Conservation (phyloP, 2,888 invertebrate species). For the Azorinus chamasolen region DNA sequence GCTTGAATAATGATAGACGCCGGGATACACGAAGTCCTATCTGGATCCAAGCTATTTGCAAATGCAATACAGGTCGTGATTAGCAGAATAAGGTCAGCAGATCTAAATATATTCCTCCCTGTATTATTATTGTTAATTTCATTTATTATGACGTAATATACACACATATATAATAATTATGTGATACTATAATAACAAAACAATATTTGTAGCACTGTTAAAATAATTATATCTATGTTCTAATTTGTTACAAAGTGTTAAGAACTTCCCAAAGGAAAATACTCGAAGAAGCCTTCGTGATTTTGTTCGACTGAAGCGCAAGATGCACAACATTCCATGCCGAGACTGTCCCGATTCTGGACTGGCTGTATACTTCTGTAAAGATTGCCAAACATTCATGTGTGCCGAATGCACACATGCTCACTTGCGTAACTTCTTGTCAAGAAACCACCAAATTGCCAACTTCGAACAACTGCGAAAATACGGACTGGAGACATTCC, state of each 20-base stretch:
- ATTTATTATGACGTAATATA: too few relatives aligned
- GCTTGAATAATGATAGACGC: too few relatives aligned
- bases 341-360: slow-evolving; percentile 66
- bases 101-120: too few relatives aligned
- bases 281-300: slow-evolving; percentile 65
- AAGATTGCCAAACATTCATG: slow-evolving; percentile 70
- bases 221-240: too few relatives aligned
- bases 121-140: too few relatives aligned
- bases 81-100: too few relatives aligned
- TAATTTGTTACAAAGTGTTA: slow-evolving; percentile 29
- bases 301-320: slow-evolving; percentile 68
- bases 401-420: slow-evolving; percentile 70
- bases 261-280: slow-evolving; percentile 66
- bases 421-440: slow-evolving; percentile 70
- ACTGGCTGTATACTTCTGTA: slow-evolving; percentile 64
- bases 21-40: too few relatives aligned
- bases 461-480: slow-evolving; percentile 68
- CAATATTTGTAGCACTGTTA: too few relatives aligned
- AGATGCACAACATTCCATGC: slow-evolving; percentile 65
- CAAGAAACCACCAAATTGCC: slow-evolving; percentile 66
- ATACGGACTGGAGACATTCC: slow-evolving; percentile 67
- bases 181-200: too few relatives aligned
- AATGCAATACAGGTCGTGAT: too few relatives aligned
- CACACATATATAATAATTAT: too few relatives aligned
- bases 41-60: too few relatives aligned